Base-by-base conservation (phyloP, 2,888 invertebrate species). In the Ormyrus thymus region DNA sequence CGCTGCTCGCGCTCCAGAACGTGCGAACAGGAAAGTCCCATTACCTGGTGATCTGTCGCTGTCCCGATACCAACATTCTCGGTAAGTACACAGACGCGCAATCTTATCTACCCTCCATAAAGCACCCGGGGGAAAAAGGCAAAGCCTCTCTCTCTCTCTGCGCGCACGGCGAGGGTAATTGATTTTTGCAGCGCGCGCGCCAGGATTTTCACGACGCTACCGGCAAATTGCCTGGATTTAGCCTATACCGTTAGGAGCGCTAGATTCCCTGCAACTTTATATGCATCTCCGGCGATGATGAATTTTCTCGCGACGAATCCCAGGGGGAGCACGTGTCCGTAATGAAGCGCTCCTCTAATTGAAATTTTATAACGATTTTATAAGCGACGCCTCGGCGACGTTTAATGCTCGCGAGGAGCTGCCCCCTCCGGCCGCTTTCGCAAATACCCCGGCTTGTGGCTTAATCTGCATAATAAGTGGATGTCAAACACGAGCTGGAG, bases 21-120 rank as follows among this genome's bases (percentile, higher is more conserved):
- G 95, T 97, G 58, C 92, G 97, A 85, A 97, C 97, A 6, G 97
- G 97, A 83, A 97, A 97, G 90, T 97, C 97, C 4, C 97, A 97
- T 90, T 97, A 97, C 88, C 91, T 97, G 83, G 97, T 97, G 83
- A 97, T 97, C 83, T 97, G 97, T 89, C 93, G 96, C 84, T 97
- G 97, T 91, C 96, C 97, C 1, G 95, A 95, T 85, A 93, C 94
- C 84, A 95, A 95, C 87, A 93, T 95, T 88, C 92, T 97, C 89
- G 96, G 96, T 97, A 91, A 92, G 91, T 88, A 79, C 51, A n/a
- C n/a, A 62, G 29, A 29, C 55, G 59, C 65, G 76, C 78, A 29
- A 29, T 29, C 29, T 29, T 51, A 48, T 68, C 6, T 48, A 50
- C 9, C 10, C 45, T 8, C 8, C 11, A 29, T 29, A 29, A 29